phyloP scores from a whole-genome alignment of 2,113 vertebrate genomes.

The Proteles cristata region DNA sequence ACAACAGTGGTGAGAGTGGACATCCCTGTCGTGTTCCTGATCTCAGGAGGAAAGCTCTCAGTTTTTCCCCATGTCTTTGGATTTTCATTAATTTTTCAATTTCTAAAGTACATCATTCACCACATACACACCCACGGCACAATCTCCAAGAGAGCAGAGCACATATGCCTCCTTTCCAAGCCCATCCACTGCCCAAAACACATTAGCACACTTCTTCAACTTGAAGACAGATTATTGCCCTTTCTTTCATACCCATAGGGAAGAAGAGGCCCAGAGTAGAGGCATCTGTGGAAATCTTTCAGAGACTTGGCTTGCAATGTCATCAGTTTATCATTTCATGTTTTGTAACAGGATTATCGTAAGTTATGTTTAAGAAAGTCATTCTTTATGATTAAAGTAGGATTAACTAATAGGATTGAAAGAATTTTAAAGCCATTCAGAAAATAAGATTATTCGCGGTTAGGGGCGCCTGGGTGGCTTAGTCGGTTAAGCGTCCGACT shows the following conservation, averaged over 20 bases:
- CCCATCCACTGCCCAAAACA: background rate
- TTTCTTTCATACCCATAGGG: background rate
- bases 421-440: constrained; percentile 11
- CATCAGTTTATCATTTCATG: background rate
- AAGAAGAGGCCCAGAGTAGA: background rate
- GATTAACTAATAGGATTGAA: constrained; percentile 40
- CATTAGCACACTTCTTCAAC: background rate
- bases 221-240: background rate
- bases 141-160: background rate
- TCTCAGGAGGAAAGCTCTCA: too few relatives aligned
- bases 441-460: constrained; percentile 9
- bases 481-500: too few relatives aligned
- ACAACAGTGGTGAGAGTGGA: too few relatives aligned
- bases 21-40: too few relatives aligned
- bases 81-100: constrained; percentile 63
- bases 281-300: constrained; percentile 2
- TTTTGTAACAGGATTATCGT: constrained; percentile 11
- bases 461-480: too few relatives aligned
- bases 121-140: background rate
- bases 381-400: constrained; percentile 28
- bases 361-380: constrained; percentile 24
- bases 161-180: background rate
- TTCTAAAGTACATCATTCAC: background rate
- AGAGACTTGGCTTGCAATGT: constrained; percentile 4
- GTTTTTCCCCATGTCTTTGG: background rate